Percentiles rank a stretch among this genome's conserved stretches.
phyloP scores from a whole-genome alignment of 2,797 vertebrate species.

The Tangara arthus region DNA sequence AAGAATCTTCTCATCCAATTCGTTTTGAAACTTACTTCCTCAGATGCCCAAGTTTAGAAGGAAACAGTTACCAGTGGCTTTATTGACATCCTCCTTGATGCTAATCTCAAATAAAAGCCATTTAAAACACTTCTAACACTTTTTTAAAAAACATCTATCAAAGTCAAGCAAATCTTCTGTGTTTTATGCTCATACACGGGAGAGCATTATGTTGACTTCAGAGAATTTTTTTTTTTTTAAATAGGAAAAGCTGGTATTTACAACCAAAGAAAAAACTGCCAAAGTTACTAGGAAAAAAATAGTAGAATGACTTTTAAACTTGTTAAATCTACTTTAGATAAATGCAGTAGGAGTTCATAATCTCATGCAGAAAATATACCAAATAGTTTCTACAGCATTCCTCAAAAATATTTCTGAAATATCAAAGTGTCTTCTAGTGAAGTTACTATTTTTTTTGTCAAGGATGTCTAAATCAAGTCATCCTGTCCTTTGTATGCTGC shows the following conservation, averaged over 20 bases:
- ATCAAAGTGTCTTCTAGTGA: neutral
- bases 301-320: neutral
- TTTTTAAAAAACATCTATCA: neutral
- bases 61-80: neutral
- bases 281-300: neutral
- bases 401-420: neutral
- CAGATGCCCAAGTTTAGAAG: neutral
- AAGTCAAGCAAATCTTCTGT: neutral
- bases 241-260: neutral
- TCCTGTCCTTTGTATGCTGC: neutral
- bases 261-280: neutral
- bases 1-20: neutral
- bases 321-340: neutral
- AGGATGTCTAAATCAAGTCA: neutral
- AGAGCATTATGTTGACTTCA: neutral
- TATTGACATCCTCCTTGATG: neutral
- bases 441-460: neutral
- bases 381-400: neutral
- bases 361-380: neutral
- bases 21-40: neutral
- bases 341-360: neutral
- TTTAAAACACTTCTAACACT: neutral
- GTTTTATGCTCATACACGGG: neutral
- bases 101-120: neutral
- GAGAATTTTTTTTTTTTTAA: neutral